phyloP scores from a whole-genome alignment of 2,797 vertebrate genomes.

The Spinibarbus caldwelli region DNA sequence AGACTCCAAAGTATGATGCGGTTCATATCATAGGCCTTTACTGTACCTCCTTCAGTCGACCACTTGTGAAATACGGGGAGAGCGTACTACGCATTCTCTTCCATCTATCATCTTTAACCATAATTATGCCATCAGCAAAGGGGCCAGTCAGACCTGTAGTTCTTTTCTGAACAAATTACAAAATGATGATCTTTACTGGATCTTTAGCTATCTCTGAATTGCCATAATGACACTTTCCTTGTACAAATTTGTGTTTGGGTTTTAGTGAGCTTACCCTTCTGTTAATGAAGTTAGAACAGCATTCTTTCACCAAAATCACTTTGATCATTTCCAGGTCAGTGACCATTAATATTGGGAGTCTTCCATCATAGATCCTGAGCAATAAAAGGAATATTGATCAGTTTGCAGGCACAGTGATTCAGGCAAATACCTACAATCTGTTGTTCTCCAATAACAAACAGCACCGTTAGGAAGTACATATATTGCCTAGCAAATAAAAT shows the following conservation, averaged over 20 bases:
- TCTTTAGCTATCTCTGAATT: background rate
- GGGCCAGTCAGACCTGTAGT: conserved; percentile 48
- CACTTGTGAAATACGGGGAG: conserved; percentile 82
- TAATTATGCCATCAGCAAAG: conserved; percentile 61
- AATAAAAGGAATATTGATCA: background rate
- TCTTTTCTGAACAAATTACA: conserved; percentile 53
- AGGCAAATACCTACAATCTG: background rate
- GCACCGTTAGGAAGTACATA: background rate
- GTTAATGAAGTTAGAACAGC: conserved; percentile 76
- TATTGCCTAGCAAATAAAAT: background rate
- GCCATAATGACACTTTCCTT: background rate
- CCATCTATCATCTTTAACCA: conserved; percentile 79
- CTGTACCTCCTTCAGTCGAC: conserved; percentile 81
- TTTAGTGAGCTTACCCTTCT: conserved; percentile 71
- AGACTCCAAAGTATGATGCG: background rate
- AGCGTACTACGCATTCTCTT: conserved; percentile 78
- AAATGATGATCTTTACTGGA: background rate
- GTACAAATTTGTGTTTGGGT: background rate
- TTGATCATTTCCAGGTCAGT: conserved; percentile 77
- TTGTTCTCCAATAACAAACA: background rate
- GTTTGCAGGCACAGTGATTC: background rate
- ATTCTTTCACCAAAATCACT: conserved; percentile 77
- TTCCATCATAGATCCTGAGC: conserved; percentile 73
- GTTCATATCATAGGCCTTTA: background rate
- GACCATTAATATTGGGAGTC: conserved; percentile 68